Percentiles rank a stretch among this genome's conserved stretches.
Evolutionary conservation across 2,113 vertebrate genomes (phyloP).

Genomic region (Corynorhinus townsendii): DNA sequence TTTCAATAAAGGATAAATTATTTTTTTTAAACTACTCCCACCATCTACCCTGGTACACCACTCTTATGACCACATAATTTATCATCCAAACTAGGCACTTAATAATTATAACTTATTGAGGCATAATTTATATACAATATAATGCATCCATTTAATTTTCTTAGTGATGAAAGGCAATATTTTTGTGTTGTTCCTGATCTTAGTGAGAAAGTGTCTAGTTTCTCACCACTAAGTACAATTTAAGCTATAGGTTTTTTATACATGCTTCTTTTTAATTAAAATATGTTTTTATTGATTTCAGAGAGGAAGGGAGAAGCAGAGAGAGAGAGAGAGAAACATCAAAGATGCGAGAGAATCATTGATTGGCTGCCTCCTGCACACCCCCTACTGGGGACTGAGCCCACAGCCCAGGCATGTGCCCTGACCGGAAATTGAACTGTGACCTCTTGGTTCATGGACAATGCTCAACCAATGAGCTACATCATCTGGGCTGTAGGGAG

Average conservation of each 20-base stretch:
- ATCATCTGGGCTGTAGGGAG: no score
- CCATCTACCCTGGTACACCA: neutral
- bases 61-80: neutral
- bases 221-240: neutral
- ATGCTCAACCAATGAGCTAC: no score
- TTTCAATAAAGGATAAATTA: slow-evolving; percentile 86
- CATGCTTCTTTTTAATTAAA: no score
- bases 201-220: neutral
- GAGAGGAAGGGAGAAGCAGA: no score
- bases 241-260: neutral
- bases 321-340: no score
- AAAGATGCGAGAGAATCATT: no score
- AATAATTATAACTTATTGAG: neutral
- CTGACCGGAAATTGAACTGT: no score
- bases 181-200: neutral
- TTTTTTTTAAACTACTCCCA: neutral
- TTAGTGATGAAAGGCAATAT: neutral
- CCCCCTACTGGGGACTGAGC: no score
- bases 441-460: no score
- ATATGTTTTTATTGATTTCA: no score
- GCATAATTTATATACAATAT: neutral
- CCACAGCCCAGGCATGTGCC: no score
- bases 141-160: neutral
- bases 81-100: neutral
- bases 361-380: no score